Percentiles rank a stretch among this genome's conserved stretches.
Conservation (phyloP, 2,888 invertebrate species). For the Agrotis segetum region DNA sequence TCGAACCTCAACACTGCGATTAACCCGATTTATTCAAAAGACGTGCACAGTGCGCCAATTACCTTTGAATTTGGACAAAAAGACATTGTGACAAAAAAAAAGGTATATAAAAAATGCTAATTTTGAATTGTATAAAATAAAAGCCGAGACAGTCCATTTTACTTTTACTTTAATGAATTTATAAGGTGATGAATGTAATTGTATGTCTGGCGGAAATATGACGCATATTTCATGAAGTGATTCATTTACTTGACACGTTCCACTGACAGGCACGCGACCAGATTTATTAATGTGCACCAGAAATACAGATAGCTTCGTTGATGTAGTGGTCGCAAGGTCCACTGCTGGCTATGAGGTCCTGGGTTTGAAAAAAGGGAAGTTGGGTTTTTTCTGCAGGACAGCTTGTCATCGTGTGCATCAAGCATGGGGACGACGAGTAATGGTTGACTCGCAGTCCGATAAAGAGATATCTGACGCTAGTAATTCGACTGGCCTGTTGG, state of each 20-base stretch:
- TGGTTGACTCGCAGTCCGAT: too few relatives aligned
- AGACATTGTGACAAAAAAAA: constrained; percentile 17
- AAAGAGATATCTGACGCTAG: too few relatives aligned
- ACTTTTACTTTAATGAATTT: constrained; percentile 12
- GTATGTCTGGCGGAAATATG: constrained; percentile 20
- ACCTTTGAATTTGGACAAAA: constrained; percentile 29
- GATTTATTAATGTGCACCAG: constrained; percentile 17
- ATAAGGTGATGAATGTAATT: constrained; percentile 30
- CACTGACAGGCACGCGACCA: constrained; percentile 33
- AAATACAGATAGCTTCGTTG: too few relatives aligned
- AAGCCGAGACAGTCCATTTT: constrained; percentile 2
- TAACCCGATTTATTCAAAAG: constrained; percentile 44
- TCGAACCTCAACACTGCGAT: constrained; percentile 47
- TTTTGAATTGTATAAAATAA: constrained; percentile 22
- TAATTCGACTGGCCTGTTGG: too few relatives aligned
- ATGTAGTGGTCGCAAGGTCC: background rate
- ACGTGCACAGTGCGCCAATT: constrained; percentile 33
- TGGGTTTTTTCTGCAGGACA: background rate
- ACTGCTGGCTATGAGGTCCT: background rate
- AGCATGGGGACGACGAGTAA: too few relatives aligned
- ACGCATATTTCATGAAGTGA: constrained; percentile 41
- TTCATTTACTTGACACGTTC: constrained; percentile 29
- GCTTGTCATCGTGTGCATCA: too few relatives aligned
- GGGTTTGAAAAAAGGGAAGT: background rate
- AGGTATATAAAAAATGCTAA: constrained; percentile 10